Percentiles rank a stretch among this genome's conserved stretches.
Conservation (phyloP, 2,888 invertebrate species). For the Drosophila nigritarsus region DNA sequence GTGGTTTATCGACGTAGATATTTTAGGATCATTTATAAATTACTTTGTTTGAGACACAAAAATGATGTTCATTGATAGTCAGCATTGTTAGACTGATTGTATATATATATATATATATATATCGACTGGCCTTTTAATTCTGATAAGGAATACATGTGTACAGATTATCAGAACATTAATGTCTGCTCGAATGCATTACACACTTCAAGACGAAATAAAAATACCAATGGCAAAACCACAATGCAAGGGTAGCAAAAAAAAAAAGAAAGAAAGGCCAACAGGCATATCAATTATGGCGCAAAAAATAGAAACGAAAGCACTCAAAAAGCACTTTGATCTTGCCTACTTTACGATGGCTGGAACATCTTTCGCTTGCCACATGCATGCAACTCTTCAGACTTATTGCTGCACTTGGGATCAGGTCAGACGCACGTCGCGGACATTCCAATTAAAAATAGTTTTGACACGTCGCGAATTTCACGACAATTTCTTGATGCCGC, state of each 20-base stretch:
- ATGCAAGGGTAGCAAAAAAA: background rate
- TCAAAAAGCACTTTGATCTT: conserved; percentile 64
- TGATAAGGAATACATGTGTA: background rate
- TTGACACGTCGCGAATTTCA: conserved; percentile 71
- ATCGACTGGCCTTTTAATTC: background rate
- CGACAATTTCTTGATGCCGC: conserved; percentile 66
- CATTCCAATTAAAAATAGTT: conserved; percentile 78
- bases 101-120: too few species aligned
- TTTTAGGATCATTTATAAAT: background rate
- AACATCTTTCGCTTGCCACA: conserved; percentile 47
- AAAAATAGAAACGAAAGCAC: conserved; percentile 71
- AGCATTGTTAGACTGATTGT: background rate
- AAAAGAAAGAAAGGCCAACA: conserved; percentile 6
- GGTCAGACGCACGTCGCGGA: conserved; percentile 47
- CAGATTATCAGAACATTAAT: background rate
- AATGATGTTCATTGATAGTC: background rate
- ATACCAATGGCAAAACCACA: background rate
- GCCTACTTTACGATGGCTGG: conserved; percentile 56
- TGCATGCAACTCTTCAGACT: background rate
- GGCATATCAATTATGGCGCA: conserved; percentile 69
- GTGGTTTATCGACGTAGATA: background rate
- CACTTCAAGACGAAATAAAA: background rate
- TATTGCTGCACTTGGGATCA: conserved; percentile 42
- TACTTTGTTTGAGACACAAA: background rate
- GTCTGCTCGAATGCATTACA: background rate